Percentiles rank a stretch among this genome's conserved stretches.
Evolutionary conservation across 2,888 invertebrate genomes (phyloP).

Genomic region (Catonia carolina): DNA sequence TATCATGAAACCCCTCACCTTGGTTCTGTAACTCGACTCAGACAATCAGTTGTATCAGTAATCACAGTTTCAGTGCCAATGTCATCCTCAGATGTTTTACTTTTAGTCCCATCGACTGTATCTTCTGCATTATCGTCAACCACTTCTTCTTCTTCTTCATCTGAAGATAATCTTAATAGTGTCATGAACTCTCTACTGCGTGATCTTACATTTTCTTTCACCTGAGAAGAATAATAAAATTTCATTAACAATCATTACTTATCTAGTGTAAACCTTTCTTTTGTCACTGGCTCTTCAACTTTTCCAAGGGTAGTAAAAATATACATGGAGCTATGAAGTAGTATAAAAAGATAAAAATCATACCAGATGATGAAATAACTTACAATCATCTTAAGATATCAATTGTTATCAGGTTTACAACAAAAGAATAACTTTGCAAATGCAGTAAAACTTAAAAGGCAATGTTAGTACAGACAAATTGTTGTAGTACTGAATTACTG

Average conservation of each 20-base stretch:
- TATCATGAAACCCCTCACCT: no score
- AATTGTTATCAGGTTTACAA: no score
- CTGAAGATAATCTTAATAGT: conserved; percentile 11
- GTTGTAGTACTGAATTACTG: no score
- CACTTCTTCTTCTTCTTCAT: conserved; percentile 12
- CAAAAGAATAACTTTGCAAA: no score
- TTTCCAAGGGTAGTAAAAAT: no score
- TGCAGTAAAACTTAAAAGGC: no score
- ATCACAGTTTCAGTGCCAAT: conserved; percentile 2
- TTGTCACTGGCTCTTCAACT: no score
- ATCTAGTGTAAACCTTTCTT: not conserved
- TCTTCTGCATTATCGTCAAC: conserved; percentile 16
- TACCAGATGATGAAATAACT: no score
- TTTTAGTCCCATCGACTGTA: not conserved
- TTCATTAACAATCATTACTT: not conserved
- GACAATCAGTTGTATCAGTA: not conserved
- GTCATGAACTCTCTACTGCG: conserved; percentile 9
- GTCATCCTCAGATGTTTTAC: conserved; percentile 4
- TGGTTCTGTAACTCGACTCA: conserved; percentile 7
- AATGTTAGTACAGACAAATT: no score
- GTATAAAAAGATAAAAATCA: no score
- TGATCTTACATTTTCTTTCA: conserved; percentile 22
- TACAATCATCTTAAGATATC: no score
- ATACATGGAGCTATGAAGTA: no score
- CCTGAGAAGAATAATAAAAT: conserved; percentile 3